These are phyloP conservation scores for Stenodema calcarata DNA, from an alignment of 2,888 invertebrate genomes.

Conservation along the genomic window DNA sequence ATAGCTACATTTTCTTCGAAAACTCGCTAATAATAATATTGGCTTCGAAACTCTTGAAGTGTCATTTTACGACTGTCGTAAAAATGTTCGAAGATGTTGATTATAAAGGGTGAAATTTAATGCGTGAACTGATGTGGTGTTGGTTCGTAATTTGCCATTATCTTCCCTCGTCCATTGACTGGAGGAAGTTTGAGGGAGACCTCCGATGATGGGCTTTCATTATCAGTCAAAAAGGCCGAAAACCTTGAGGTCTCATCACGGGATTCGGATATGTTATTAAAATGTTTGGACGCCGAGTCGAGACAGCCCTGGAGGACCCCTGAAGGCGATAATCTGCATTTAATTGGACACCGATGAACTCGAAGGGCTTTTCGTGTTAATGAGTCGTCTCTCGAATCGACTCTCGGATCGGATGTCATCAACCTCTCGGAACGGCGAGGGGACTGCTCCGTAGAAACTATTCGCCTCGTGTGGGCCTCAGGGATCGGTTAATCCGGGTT, in stretches of 20 bases:
- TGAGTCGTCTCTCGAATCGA: background rate
- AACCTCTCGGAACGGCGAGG: background rate
- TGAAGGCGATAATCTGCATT: conserved; percentile 13
- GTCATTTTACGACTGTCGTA: background rate
- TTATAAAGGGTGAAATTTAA: too few relatives aligned
- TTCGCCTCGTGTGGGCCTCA: background rate
- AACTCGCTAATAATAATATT: too few relatives aligned
- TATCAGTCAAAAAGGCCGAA: background rate
- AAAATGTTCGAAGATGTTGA: too few relatives aligned
- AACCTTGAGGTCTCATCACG: background rate
- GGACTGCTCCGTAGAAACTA: background rate
- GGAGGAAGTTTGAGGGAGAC: background rate
- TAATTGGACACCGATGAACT: conserved; percentile 2
- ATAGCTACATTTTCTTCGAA: too few relatives aligned
- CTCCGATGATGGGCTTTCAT: background rate
- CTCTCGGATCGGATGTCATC: background rate
- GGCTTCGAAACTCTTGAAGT: background rate
- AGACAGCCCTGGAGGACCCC: background rate
- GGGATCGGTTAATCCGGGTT: background rate
- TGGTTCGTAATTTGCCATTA: background rate
- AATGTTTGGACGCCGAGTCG: background rate
- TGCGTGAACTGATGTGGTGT: background rate
- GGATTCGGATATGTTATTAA: background rate
- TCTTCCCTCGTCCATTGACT: background rate
- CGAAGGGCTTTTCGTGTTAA: background rate